phyloP scores from a whole-genome alignment of 2,888 invertebrate genomes.

The Chrysotoxum bicinctum region DNA sequence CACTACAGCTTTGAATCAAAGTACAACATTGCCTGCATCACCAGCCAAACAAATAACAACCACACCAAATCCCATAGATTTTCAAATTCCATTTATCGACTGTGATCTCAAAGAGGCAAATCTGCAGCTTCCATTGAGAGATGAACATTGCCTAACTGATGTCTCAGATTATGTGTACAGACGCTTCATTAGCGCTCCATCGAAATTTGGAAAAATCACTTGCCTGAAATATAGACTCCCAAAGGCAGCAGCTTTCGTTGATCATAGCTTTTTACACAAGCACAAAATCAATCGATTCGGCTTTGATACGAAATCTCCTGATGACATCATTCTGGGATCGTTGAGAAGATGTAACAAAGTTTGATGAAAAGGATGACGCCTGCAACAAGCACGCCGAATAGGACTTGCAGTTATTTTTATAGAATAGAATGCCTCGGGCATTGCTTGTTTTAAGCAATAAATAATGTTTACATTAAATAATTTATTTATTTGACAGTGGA shows the following conservation, averaged over 20 bases:
- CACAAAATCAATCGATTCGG: slow-evolving; percentile 76
- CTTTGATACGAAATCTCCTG: slow-evolving; percentile 79
- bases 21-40: slow-evolving; percentile 8
- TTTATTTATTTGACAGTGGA: slow-evolving; percentile 6
- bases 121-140: slow-evolving; percentile 38
- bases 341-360: slow-evolving; percentile 74
- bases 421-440: not conserved
- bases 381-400: not conserved
- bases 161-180: slow-evolving; percentile 41
- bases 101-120: slow-evolving; percentile 73
- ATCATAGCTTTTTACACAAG: slow-evolving; percentile 74
- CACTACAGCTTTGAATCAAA: slow-evolving; percentile 75
- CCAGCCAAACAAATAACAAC: slow-evolving; percentile 1
- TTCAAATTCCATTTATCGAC: slow-evolving; percentile 75
- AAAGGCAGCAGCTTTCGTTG: slow-evolving; percentile 25
- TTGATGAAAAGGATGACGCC: slow-evolving; percentile 4
- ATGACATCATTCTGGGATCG: slow-evolving; percentile 77
- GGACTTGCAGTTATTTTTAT: not conserved
- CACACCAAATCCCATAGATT: slow-evolving; percentile 52
- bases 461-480: slow-evolving; percentile 28
- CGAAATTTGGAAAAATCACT: slow-evolving; percentile 74
- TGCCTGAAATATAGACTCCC: slow-evolving; percentile 71
- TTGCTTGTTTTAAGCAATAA: slow-evolving; percentile 38
- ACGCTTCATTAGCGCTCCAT: slow-evolving; percentile 68
- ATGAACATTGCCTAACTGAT: slow-evolving; percentile 74